Base-by-base conservation (phyloP, 1,140 invertebrate species). In the Drosophila ambigua region DNA sequence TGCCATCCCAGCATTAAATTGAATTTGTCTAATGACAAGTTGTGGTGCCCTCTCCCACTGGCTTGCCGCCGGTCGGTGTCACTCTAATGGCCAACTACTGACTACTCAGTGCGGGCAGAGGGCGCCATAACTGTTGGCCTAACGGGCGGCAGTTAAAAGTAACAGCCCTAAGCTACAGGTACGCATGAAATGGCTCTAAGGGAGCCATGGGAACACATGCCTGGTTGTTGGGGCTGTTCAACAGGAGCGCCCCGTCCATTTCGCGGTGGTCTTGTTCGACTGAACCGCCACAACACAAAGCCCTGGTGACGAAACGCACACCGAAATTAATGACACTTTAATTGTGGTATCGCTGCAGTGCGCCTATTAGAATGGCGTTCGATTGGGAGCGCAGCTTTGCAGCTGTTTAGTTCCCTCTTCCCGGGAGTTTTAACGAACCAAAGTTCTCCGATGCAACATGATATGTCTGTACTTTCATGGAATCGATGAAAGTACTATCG, bases 21-120 rank as follows among this genome's bases (percentile, higher is more conserved):
- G 82, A 85, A 87, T 87, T 87, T 87, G 75, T 87, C 83, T 87
- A 87, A 87, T 87, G 82, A 88, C 82, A 87, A 87, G 82, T 87
- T 87, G 82, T 87, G 80, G 81, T 61, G 53, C 57, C 79, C 72
- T 67, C 44, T 23, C 24, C 31, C 53, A 23, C 13, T 15, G 35
- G n/a, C 8, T 16, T 15, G 49, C 24, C 24, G 58, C 35, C 45
- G 28, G 52, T 61, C 55, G 57, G 60, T 78, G 81, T 85, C 81
- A 82, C 58, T 85, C 62, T 87, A 85, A 87, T 82, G 78, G 78
- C 51, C 83, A 77, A 87, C 65, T 75, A 82, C 74, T 82, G 67
- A 65, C 65, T 75, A 82, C 65, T 51, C 31, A 9, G 31, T 31
- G 8, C 31, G 8, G 7, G 8, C 1, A 9, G 67, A 79, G 61